Base-by-base conservation (phyloP, 1,140 invertebrate species). In the Trachymyrmex septentrionalis region DNA sequence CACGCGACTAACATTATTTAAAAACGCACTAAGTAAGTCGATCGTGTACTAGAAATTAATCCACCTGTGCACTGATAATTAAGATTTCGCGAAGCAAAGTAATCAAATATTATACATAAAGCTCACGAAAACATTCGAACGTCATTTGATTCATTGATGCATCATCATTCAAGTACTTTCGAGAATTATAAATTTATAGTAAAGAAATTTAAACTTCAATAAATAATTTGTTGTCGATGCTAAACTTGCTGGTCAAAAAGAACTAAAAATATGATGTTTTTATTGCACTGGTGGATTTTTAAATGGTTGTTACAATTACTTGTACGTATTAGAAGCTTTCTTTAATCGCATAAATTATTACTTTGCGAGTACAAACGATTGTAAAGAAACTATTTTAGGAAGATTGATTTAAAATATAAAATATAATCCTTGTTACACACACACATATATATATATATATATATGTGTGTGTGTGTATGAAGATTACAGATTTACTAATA, bases 1-100 rank as follows among this genome's bases (percentile, higher is more conserved):
- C 80, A 84, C 80, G 80, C 69, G 69, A 84, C n/a, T 84, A 84
- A 84, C 71, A 61, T 84, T 73, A 84, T 27, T 55, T 75, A 63
- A 84, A 81, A 81, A 84, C 12, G 55, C 69, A 21, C 16, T 44
- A 72, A 34, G n/a, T 80, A 72, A 34, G 27, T 80, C 64, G 63
- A 72, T 82, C 67, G 73, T 67, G 57, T 19, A 21, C 34, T 9
- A 84, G 44, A 84, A 50, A 84, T 63, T 75, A 84, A 84, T 84
- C 14, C 27, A 12, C 55, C 34, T 5, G 9, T 38, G 30, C 50
- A 19, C 76, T 9, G 67, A 73, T 72, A 59, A 82, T 19, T 3
- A 30, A 44, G 7, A 73, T 61, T 73, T 61, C 64, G 38, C 5
- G 7, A 12, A 69, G 34, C 21, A 78, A 66, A 24, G 19, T 30